Base-by-base conservation (phyloP, 2,113 vertebrate genomes). In the Microcebus tavaratra region DNA sequence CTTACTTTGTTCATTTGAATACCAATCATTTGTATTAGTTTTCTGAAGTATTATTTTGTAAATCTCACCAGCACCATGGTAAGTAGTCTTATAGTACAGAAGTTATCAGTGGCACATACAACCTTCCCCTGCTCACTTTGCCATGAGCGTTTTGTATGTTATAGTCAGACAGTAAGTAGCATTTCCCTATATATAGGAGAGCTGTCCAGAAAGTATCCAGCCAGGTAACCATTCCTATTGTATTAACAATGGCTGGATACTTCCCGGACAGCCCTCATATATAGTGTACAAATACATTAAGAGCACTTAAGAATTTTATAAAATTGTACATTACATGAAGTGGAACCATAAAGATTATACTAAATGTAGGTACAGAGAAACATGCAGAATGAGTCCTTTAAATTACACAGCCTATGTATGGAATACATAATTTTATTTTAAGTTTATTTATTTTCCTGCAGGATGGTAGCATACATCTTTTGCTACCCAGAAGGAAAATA, bases 341-440 rank as follows among this genome's bases (percentile, higher is more conserved):
- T 95, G 36, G 23, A 83, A 93, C 50, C 57, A 96, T 75, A 95
- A 92, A 70, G 70, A 39, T 63, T 93, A 94, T 81, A 42, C 95
- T 81, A 96, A 83, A 73, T 88, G 21, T 50, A 91, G 96, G 53
- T 87, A 95, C 53, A 93, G 68, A 93, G 89, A 96, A 85, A 94
- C 96, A 97, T 91, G 98, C 89, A 97, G 85, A 97, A 78, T 97
- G 63, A 97, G 97, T 87, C 88, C 97, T 68, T 2, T 72, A 1
- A 98, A 97, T 91, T 97, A 96, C 81, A 98, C 82, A 98, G 94
- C 96, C 94, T 96, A 67, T 92, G 89, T 96, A 70, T 92, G 88
- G 85, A 89, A 97, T 97, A 97, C 20, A 96, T 81, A 91, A 83
- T 88, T 98, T 98, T 98, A 95, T 97, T 98, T 97, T 82, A 45